phyloP scores from a whole-genome alignment of 2,888 invertebrate genomes.

The Trichogramma evanescens region DNA sequence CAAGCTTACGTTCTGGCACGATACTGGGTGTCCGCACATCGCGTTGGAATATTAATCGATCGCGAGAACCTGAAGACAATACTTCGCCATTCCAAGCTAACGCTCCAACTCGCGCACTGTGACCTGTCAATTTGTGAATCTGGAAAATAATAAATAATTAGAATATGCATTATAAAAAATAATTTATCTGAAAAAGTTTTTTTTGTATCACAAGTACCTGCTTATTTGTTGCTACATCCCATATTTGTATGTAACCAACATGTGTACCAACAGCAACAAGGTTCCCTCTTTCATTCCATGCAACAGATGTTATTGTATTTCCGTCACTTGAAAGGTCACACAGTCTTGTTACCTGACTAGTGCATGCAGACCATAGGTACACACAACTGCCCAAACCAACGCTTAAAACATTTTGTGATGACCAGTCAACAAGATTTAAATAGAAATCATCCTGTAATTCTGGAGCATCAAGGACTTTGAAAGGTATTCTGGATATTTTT shows the following conservation, averaged over 20 bases:
- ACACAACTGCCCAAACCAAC: slow-evolving; percentile 97
- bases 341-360: slow-evolving; percentile 92
- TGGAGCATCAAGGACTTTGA: slow-evolving; percentile 94
- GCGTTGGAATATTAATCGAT: slow-evolving; percentile 85
- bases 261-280: slow-evolving; percentile 97
- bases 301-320: slow-evolving; percentile 95
- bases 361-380: slow-evolving; percentile 98
- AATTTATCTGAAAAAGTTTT: too few species aligned
- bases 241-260: slow-evolving; percentile 81
- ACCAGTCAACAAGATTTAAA: slow-evolving; percentile 98
- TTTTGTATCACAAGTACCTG: slow-evolving; percentile 12
- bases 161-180: too few species aligned
- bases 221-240: slow-evolving; percentile 29
- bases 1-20: slow-evolving; percentile 73
- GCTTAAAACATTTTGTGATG: slow-evolving; percentile 95
- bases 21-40: slow-evolving; percentile 81
- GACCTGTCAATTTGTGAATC: slow-evolving; percentile 84
- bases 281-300: slow-evolving; percentile 97
- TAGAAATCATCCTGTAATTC: slow-evolving; percentile 95
- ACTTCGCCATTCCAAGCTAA: slow-evolving; percentile 97
- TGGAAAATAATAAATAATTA: slow-evolving; percentile 44
- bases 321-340: slow-evolving; percentile 91
- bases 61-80: slow-evolving; percentile 89
- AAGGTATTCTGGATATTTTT: slow-evolving; percentile 97
- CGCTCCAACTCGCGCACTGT: slow-evolving; percentile 87